A percentile compares a stretch with the other conserved stretches of the same genome.
phyloP scores from a whole-genome alignment of 2,797 vertebrate species.

The Tauraco hartlaubi region DNA sequence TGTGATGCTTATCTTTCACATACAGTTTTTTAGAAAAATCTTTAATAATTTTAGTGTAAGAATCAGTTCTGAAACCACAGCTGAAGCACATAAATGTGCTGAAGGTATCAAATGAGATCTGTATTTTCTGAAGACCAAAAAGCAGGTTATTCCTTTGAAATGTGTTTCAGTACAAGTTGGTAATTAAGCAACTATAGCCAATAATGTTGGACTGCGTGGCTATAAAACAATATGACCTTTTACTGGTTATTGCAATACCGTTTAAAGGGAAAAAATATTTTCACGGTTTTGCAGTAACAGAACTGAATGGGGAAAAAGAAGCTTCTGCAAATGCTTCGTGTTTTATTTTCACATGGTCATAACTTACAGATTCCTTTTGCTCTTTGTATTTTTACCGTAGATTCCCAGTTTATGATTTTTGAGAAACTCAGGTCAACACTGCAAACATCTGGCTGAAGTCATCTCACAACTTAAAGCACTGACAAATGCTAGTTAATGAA shows the following conservation, averaged over 20 bases:
- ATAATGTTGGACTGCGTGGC: background rate
- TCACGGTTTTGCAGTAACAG: slow-evolving; percentile 6
- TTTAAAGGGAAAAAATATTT: slow-evolving; percentile 17
- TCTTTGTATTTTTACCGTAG: background rate
- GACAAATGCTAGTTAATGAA: background rate
- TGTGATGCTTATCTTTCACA: background rate
- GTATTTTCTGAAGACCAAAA: background rate
- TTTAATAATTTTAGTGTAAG: no score
- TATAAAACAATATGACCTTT: slow-evolving; percentile 24
- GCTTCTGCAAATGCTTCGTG: background rate
- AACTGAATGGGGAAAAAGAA: background rate
- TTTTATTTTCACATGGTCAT: background rate
- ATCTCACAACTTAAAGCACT: background rate
- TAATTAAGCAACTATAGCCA: slow-evolving; percentile 11
- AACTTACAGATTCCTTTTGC: background rate
- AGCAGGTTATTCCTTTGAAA: background rate
- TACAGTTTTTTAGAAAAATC: no score
- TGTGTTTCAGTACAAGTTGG: background rate
- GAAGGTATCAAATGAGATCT: background rate
- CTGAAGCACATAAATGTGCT: background rate
- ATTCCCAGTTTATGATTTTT: background rate
- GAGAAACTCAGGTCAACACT: background rate
- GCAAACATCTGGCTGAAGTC: background rate
- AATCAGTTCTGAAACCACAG: background rate
- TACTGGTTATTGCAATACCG: background rate